phyloP scores from a whole-genome alignment of 2,888 invertebrate genomes.

The Galerucella nymphaeae region DNA sequence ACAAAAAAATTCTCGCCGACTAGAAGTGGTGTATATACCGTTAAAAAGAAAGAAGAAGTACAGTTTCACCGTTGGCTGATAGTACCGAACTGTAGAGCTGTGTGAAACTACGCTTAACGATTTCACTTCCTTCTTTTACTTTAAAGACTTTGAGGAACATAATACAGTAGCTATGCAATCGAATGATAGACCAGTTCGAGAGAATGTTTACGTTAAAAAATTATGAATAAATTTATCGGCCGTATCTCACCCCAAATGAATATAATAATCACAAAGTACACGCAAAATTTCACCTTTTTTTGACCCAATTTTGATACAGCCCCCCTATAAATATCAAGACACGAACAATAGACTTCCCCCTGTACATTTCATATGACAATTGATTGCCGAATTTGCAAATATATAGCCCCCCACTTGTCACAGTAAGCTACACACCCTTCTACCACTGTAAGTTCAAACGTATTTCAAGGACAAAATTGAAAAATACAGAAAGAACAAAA shows the following conservation, averaged over 20 bases:
- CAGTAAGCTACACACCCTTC: too few species aligned
- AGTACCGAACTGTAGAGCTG: conserved; percentile 21
- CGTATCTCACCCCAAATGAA: background rate
- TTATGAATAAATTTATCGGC: background rate
- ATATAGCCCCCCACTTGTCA: too few species aligned
- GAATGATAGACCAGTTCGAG: background rate
- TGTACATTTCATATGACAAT: too few species aligned
- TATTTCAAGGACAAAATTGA: too few species aligned
- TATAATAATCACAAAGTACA: background rate
- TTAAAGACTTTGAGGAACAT: conserved; percentile 31
- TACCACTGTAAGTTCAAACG: too few species aligned
- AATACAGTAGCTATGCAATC: conserved; percentile 17
- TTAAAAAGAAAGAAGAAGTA: conserved; percentile 1
- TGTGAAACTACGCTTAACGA: conserved; percentile 15
- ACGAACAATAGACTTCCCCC: too few species aligned
- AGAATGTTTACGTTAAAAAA: background rate
- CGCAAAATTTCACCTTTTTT: too few species aligned
- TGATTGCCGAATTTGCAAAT: too few species aligned
- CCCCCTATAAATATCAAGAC: too few species aligned
- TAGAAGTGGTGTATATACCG: background rate
- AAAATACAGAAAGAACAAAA: too few species aligned
- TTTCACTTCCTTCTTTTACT: conserved; percentile 38
- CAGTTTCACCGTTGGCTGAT: conserved; percentile 22
- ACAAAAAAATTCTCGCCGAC: background rate
- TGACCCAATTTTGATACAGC: too few species aligned